Base-by-base conservation (phyloP, 1,140 invertebrate genomes). In the Papilio xuthus region DNA sequence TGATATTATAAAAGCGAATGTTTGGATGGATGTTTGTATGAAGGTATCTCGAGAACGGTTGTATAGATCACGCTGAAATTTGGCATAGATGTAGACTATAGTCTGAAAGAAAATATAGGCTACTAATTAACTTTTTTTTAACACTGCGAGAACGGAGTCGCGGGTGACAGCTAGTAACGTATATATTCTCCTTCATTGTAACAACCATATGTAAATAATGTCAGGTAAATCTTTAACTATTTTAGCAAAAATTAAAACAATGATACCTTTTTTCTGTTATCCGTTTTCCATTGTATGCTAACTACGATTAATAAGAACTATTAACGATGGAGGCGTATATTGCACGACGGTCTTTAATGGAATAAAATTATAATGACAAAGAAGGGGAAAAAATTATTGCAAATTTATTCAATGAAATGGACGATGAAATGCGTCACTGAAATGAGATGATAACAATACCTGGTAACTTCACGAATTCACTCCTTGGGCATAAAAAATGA, bases 331-430 rank as follows among this genome's bases (percentile, higher is more conserved):
- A 67, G 12, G 10, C 60, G 60, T 67, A 18, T 67, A 32, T 67
- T 28, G 23, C 23, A 67, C 26, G 60, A 67, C 26, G 60, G 60
- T 32, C 10, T 67, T 28, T 15, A 67, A 67, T 67, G 60, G 60
- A 67, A 67, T 67, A 67, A 67, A 67, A 67, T 67, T 67, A 67
- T 67, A 67, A 67, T 67, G 26, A 67, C 60, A 67, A 67, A 67
- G 60, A 67, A 28, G 32, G 26, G 26, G 60, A 23, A 63, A 8
- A 67, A 32, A 67, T 67, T 67, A 67, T 67, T 67, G 60, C 60
- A 67, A 67, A 67, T 67, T 67, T 67, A 67, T 67, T 67, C 60
- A 28, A 67, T 67, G 23, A 67, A 28, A 32, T 67, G 26, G 60
- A 28, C 60, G 23, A 67, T 26, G 60, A 28, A 67, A 67, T 67